A percentile compares a stretch with the other conserved stretches of the same genome.
These are phyloP conservation scores for Montipora foliosa DNA, from an alignment of 64 coral and sea anemone species.

Conservation along the genomic window DNA sequence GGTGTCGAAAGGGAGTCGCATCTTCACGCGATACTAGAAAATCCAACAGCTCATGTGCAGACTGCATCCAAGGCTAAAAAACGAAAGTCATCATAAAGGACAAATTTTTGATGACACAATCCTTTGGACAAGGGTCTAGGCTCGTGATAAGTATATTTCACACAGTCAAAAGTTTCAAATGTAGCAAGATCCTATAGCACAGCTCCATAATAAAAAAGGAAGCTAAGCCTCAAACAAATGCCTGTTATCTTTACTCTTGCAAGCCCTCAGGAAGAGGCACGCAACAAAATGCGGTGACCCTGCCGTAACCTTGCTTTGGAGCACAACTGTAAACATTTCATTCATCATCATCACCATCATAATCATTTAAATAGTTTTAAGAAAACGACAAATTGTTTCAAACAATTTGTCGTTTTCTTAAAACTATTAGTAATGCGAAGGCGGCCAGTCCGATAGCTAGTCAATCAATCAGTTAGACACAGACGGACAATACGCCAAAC, in stretches of 20 bases:
- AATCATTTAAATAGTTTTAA: too few species aligned
- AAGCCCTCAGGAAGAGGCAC: constrained; percentile 32
- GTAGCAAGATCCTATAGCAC: constrained; percentile 34
- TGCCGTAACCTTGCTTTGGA: background rate
- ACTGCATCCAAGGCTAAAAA: constrained; percentile 77
- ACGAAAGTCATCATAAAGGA: background rate
- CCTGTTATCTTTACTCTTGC: background rate
- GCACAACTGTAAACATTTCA: background rate
- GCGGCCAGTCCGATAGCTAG: too few species aligned
- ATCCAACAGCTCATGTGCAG: constrained; percentile 83
- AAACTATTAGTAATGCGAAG: too few species aligned
- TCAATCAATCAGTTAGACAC: too few species aligned
- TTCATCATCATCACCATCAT: background rate
- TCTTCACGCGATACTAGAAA: constrained; percentile 91
- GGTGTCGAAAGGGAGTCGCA: constrained; percentile 85
- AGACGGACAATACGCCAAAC: too few species aligned
- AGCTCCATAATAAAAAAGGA: background rate
- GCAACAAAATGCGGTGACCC: constrained; percentile 12
- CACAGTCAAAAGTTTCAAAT: background rate
- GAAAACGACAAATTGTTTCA: too few species aligned
- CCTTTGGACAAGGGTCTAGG: too few species aligned
- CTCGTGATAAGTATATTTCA: too few species aligned
- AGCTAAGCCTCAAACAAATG: constrained; percentile 44
- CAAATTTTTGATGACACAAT: background rate
- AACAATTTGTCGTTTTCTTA: too few species aligned